A percentile compares a stretch with the other conserved stretches of the same genome.
phyloP scores from a whole-genome alignment of 2,113 vertebrate genomes.

The Anguilla rostrata region DNA sequence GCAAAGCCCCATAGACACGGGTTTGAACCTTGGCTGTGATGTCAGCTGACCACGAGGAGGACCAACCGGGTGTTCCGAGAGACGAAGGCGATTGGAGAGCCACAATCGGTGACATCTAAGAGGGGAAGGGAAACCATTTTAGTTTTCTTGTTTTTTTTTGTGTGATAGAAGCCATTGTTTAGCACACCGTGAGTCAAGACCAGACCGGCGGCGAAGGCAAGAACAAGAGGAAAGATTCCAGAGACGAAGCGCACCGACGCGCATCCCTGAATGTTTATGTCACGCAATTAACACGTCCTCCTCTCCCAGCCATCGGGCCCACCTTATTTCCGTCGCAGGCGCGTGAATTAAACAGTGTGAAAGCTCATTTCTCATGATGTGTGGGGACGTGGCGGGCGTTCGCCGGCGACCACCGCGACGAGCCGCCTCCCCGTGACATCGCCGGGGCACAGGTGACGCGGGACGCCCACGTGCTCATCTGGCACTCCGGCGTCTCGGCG shows the following conservation, averaged over 20 bases:
- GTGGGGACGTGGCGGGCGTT: neutral
- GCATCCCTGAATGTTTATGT: neutral
- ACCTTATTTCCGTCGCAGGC: neutral
- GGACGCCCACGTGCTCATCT: neutral
- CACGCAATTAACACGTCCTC: neutral
- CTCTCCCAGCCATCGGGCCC: neutral
- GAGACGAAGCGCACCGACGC: neutral
- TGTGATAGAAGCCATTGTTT: neutral
- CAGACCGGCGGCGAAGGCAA: neutral
- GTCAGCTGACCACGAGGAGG: neutral
- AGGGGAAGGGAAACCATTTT: no score
- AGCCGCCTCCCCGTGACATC: neutral
- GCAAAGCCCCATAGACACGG: neutral
- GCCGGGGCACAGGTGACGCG: neutral
- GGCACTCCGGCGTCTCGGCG: no score
- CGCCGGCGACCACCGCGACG: neutral
- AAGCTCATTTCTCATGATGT: neutral
- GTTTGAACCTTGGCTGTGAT: neutral
- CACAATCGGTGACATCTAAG: neutral
- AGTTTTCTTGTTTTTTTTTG: neutral
- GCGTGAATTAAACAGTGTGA: constrained; percentile 8
- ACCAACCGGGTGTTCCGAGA: neutral
- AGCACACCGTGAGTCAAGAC: neutral
- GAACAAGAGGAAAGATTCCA: neutral
- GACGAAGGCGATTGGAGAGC: neutral